Base-by-base conservation (phyloP, 2,797 vertebrate species). In the Antennarius maculatus region DNA sequence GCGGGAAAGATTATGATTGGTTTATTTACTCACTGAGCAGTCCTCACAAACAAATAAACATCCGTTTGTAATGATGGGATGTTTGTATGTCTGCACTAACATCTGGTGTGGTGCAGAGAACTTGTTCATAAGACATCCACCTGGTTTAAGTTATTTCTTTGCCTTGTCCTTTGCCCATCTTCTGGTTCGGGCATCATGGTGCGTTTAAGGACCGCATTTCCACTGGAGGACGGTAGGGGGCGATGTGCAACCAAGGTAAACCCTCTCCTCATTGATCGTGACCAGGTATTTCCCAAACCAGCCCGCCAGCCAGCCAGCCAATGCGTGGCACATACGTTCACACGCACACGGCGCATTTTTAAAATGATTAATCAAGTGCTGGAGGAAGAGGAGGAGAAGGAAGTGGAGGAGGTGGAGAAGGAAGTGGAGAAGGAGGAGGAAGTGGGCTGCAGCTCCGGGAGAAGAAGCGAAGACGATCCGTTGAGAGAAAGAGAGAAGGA, bases 221-320 rank as follows among this genome's bases (percentile, higher is more conserved):
- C 15, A 0, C 49, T 69, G 61, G 3, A 13, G 64, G 50, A 16
- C 91, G 66, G 45, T 69, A 91, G 92, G 74, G 83, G 92, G 90
- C 79, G 85, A 41, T 74, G 65, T 64, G 27, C 37, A 47, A 76
- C 79, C 69, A 50, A 59, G 23, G 61, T 56, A 58, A 70, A 71
- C 34, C 18, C 52, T 56, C 54, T 71, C 41, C 43, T 80, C 66
- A 80, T 72, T 72, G 89, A 91, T 94, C 91, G 91, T 92, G 92
- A 93, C 91, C 87, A 89, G 92, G 93, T 93, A 91, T 94, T 94
- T 94, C 93, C 93, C 92, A 88, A 92, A 92, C 81, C 91, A 91
- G 82, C 67, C 87, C 9, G 71, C 13, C 71, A 76, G 45, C 61
- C 58, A 65, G 59, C 42, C 61, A 62, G 65, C 60, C 74, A 76